phyloP scores from a whole-genome alignment of 23 tunicate species.

The Styela clava region DNA sequence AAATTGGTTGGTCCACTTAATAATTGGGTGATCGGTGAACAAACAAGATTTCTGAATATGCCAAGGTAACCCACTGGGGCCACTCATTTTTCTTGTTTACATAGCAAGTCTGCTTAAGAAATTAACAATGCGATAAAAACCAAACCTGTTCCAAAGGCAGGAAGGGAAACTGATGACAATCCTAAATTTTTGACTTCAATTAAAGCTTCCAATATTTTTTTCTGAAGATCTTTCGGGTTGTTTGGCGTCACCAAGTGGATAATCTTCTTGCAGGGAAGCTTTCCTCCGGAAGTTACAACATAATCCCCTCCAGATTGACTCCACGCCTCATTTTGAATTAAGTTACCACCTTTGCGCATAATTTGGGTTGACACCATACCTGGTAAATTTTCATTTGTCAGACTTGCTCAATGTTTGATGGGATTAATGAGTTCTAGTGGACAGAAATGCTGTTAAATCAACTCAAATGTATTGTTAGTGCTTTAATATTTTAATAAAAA shows the following conservation, averaged over 20 bases:
- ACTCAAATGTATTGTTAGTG: no score
- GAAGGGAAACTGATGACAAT: constrained; percentile 35
- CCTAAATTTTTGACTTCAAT: constrained; percentile 17
- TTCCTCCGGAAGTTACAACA: constrained; percentile 38
- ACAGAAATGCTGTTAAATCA: no score
- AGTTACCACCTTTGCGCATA: constrained; percentile 26
- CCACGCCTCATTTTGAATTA: constrained; percentile 11
- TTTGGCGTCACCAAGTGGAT: constrained; percentile 19
- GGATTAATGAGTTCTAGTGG: not conserved
- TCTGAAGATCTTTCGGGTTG: constrained; percentile 7
- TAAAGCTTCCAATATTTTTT: constrained; percentile 11
- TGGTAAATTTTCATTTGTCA: no score
- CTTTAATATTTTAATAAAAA: no score
- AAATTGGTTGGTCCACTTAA: no score
- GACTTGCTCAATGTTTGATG: no score
- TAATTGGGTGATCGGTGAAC: no score
- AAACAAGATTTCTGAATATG: no score
- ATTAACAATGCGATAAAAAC: no score
- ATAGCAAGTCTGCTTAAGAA: no score
- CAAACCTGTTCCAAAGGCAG: constrained; percentile 59
- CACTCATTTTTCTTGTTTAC: no score
- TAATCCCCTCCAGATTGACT: constrained; percentile 10
- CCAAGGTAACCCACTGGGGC: no score
- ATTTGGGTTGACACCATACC: constrained; percentile 22
- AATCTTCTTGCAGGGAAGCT: constrained; percentile 33